These are phyloP conservation scores for Crotalus helleri DNA, from an alignment of 2,113 vertebrate genomes.

Conservation along the genomic window DNA sequence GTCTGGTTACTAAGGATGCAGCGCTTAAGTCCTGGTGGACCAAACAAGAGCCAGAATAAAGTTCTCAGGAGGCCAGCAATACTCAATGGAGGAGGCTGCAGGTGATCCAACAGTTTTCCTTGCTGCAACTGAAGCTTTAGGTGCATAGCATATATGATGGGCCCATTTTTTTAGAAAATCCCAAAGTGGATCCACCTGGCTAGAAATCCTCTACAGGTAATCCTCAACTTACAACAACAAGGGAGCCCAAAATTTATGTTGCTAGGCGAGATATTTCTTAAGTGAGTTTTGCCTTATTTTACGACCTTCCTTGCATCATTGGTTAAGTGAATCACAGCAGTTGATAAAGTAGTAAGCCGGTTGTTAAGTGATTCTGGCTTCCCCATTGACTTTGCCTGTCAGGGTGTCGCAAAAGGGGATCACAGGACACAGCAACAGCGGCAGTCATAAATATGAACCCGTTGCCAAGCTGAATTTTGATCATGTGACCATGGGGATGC, in stretches of 20 bases:
- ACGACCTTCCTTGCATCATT: not conserved
- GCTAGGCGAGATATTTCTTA: no score
- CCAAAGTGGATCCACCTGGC: not conserved
- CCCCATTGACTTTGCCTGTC: not conserved
- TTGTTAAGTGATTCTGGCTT: not conserved
- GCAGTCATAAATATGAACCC: not conserved
- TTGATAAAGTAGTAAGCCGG: not conserved
- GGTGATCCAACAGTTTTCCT: not conserved
- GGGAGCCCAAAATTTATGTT: not conserved
- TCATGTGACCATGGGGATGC: not conserved
- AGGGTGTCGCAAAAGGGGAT: not conserved
- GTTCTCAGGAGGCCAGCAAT: not conserved
- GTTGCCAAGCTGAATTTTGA: not conserved
- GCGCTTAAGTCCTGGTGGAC: not conserved
- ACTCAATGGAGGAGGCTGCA: not conserved
- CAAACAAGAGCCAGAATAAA: not conserved
- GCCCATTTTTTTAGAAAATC: not conserved
- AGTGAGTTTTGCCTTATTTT: not conserved
- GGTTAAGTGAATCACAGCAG: not conserved
- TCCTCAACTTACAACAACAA: not conserved
- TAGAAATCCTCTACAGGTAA: not conserved
- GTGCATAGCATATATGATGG: rapidly evolving
- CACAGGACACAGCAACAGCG: no score
- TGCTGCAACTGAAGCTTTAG: not conserved
- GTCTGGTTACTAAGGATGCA: not conserved